Evolutionary conservation across 23 tunicate genomes (phyloP), one percentile per base, ranked within the genome.

Genomic region (Botrylloides violaceus): DNA sequence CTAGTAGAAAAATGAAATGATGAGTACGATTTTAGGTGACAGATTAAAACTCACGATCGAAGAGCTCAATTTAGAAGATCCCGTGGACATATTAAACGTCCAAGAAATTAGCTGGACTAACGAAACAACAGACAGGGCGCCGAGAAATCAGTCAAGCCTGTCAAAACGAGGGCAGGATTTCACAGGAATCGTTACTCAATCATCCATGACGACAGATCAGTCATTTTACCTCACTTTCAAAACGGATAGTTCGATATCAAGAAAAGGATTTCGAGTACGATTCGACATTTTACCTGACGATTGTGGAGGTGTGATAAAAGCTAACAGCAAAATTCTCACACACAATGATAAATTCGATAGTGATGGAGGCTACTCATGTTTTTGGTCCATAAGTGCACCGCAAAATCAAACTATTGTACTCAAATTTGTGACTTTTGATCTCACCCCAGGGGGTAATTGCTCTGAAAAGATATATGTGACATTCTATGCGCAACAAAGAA

Each of bases 21-120:
- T 43, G 15, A 43, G 53, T 43, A 7, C 53, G 9, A 43, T 43
- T 43, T 43, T 39, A 65, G 74, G 74, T 4, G 37, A 43, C 22
- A 19, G 74, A 4, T 6, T 68, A 25, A 36, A 34, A 28, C 36
- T 68, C 19, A 68, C 58, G 18, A 68, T 68, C 0, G 58, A 68
- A 68, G 74, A 68, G 37, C 74, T 68, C 12, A 39, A 22, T 43
- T 36, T 68, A n/a, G 74, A 68, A 68, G 74, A 68, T 37, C 74
- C 74, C 26, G 74, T 68, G 24, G 74, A 68, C 37, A 28, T 68
- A 9, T 26, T 68, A 39, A 36, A 39, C 0, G 32, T 68, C 29
- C 25, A 68, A 32, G 74, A 36, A 32, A 26, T 68, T 20, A 21
- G 31, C 24, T 68, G 56, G 22, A 20, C 22, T 4, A 23, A 26